These are phyloP conservation scores for Xestoiulus laeticollis DNA, from an alignment of 2,888 invertebrate genomes.

Conservation along the genomic window DNA sequence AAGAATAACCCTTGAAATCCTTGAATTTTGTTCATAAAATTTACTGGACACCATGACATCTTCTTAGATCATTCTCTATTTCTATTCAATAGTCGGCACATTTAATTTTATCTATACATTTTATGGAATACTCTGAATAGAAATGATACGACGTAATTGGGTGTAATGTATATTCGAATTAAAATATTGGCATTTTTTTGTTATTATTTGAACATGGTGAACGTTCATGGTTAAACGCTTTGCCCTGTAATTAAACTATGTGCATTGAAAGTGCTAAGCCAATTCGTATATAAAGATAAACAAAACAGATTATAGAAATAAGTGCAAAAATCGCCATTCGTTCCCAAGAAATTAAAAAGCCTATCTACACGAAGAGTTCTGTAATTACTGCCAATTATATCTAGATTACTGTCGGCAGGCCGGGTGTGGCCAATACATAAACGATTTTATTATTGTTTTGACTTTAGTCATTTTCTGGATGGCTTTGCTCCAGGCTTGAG, in stretches of 20 bases:
- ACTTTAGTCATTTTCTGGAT: not conserved
- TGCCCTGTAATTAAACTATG: not conserved
- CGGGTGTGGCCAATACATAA: not conserved
- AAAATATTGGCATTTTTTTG: not conserved
- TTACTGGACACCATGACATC: too few species aligned
- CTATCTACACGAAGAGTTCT: not conserved
- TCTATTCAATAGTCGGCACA: too few species aligned
- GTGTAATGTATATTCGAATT: not conserved
- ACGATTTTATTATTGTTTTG: conserved; percentile 1
- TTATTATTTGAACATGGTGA: not conserved
- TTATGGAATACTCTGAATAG: not conserved
- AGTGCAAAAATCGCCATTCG: not conserved
- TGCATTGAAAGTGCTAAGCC: not conserved
- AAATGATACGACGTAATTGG: not conserved
- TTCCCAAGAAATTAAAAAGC: not conserved
- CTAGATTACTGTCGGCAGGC: not conserved
- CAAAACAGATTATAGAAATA: not conserved
- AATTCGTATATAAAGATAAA: not conserved
- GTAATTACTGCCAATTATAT: conserved; percentile 37
- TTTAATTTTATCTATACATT: not conserved
- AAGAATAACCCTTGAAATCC: too few species aligned
- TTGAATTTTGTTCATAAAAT: too few species aligned
- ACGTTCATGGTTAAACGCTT: not conserved
- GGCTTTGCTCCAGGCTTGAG: not conserved
- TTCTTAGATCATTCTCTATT: too few species aligned